These are phyloP conservation scores for Amazona guildingii DNA, from an alignment of 2,113 vertebrate genomes.

Conservation along the genomic window DNA sequence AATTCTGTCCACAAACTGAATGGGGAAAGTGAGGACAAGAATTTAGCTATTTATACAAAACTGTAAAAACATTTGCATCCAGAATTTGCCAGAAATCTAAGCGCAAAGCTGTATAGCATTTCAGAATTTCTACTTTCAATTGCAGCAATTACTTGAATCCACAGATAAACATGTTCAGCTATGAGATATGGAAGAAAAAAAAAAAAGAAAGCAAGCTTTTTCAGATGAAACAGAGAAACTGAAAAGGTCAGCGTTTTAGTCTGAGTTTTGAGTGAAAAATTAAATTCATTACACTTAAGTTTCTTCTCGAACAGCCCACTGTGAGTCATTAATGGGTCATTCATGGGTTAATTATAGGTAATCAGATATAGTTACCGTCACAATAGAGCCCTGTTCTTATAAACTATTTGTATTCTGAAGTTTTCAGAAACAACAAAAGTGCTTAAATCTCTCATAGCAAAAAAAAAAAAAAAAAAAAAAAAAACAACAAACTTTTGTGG, in stretches of 20 bases:
- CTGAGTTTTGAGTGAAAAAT: not conserved
- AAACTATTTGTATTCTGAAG: not conserved
- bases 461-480: not conserved
- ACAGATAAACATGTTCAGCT: not conserved
- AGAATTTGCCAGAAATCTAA: not conserved
- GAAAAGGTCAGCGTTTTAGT: not conserved
- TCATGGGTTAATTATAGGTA: slow-evolving; percentile 36
- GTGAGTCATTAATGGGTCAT: slow-evolving; percentile 3
- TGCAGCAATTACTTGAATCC: not conserved
- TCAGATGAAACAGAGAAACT: not conserved
- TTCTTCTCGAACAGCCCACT: not conserved
- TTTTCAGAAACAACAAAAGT: not conserved
- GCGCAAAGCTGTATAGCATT: not conserved
- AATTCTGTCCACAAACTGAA: not conserved
- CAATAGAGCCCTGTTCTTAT: not conserved
- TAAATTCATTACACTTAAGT: not conserved
- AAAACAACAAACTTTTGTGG: not conserved
- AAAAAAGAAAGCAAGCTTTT: not conserved
- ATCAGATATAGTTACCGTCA: slow-evolving; percentile 19
- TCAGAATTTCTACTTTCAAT: not conserved
- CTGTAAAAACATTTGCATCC: not conserved
- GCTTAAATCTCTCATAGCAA: not conserved
- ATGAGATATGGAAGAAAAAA: not conserved
- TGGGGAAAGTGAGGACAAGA: not conserved
- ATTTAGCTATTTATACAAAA: not conserved